Percentiles rank a stretch among this genome's conserved stretches.
These are phyloP conservation scores for Clarias platycephalus DNA, from an alignment of 2,797 vertebrate species.

Conservation along the genomic window DNA sequence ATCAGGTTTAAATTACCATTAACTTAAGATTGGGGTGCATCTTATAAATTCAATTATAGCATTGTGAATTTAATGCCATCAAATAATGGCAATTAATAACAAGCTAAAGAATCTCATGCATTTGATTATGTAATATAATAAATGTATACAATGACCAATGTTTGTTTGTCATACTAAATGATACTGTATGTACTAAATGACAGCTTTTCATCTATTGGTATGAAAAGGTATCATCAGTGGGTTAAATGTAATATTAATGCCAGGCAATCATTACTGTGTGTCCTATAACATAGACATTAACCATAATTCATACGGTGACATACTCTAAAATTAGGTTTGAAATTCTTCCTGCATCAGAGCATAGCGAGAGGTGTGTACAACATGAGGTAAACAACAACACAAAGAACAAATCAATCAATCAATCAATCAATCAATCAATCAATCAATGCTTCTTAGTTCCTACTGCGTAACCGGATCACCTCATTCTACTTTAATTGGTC, in stretches of 20 bases:
- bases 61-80: neutral
- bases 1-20: no score
- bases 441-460: no score
- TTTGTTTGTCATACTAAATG: neutral
- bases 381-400: slow-evolving; percentile 31
- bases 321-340: slow-evolving; percentile 38
- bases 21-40: neutral
- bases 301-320: slow-evolving; percentile 56
- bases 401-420: neutral
- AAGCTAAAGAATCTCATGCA: neutral
- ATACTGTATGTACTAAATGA: neutral
- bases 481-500: neutral
- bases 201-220: slow-evolving; percentile 54
- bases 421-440: no score
- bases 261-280: slow-evolving; percentile 47
- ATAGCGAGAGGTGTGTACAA: slow-evolving; percentile 4
- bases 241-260: slow-evolving; percentile 55
- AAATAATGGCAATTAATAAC: neutral
- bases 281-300: slow-evolving; percentile 33
- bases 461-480: neutral
- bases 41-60: neutral
- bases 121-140: neutral
- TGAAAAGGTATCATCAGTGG: neutral
- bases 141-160: neutral
- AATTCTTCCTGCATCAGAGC: slow-evolving; percentile 28